Base-by-base conservation (phyloP, 2,797 vertebrate genomes). In the Phalloptychus januarius region DNA sequence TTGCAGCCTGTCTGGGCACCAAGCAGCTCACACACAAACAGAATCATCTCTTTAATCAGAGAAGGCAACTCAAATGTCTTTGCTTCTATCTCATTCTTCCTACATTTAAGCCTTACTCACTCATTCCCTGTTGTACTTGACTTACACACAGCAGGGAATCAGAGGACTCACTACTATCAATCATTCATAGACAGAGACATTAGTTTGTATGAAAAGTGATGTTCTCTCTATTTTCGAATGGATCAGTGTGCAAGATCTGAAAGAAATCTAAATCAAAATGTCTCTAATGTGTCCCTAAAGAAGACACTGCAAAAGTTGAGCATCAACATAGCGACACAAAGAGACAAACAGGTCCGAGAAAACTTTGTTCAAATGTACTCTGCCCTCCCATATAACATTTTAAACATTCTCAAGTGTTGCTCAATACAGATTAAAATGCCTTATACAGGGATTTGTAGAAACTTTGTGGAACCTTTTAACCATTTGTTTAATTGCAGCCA, bases 171-270 rank as follows among this genome's bases (percentile, higher is more conserved):
- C 76, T 46, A 79, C 76, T 54, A 89, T 91, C 79, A 91, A 89
- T 88, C 82, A 89, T 90, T 90, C 79, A 90, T 89, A 86, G 76
- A 84, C 74, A 74, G 73, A 73, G 70, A 50, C 79, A 63, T 80
- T 84, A 79, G 87, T 77, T 81, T 58, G 83, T 76, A 61, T 48
- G 74, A 77, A 84, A 50, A 40, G 83, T 70, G 58, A 16, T 10
- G 45, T 72, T 78, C 54, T 71, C 3, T 48, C 83, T 67, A 50
- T n/a, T 80, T 79, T 77, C n/a, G 58, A 74, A 63, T 18, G 71
- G 73, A 31, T 87, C 52, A 71, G 50, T 81, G 85, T 88, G 78
- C 61, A 76, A 61, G 81, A 79, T 50, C 74, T 48, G 58, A 74
- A 54, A 58, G 76, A 56, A 81, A 77, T 40, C 71, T 74, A 25